Percentiles rank a stretch among this genome's conserved stretches.
Evolutionary conservation across 2,888 invertebrate genomes (phyloP).

Genomic region (Opisthograptis luteolata): DNA sequence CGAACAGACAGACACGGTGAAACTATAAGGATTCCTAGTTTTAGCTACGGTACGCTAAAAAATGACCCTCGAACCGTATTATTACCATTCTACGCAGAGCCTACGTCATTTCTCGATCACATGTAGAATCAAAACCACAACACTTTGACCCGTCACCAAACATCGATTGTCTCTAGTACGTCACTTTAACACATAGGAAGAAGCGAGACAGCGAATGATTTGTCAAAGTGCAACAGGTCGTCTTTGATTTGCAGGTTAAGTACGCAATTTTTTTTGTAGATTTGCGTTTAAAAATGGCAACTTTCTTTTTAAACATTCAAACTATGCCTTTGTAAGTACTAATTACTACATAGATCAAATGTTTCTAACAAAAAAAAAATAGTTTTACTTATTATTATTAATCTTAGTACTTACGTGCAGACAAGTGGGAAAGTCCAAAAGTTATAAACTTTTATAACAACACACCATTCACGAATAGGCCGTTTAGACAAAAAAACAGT

Average conservation of each 20-base stretch:
- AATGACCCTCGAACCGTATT: constrained; percentile 9
- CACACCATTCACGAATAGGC: neutral
- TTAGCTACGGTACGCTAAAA: constrained; percentile 8
- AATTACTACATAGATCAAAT: neutral
- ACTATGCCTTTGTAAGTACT: neutral
- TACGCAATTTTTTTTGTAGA: constrained; percentile 13
- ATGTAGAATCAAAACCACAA: constrained; percentile 4
- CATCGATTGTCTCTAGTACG: neutral
- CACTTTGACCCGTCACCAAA: constrained; percentile 4
- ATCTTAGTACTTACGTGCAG: constrained; percentile 5
- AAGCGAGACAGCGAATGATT: constrained; percentile 19
- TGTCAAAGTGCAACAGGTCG: constrained; percentile 28
- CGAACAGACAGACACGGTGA: no score
- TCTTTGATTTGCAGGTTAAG: neutral
- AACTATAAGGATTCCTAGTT: no score
- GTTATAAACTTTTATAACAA: constrained; percentile 7
- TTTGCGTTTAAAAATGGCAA: neutral
- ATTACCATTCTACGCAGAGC: neutral
- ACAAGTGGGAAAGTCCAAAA: constrained; percentile 8
- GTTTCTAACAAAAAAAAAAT: neutral
- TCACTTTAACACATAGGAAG: neutral
- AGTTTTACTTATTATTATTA: no score
- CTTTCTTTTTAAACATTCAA: constrained; percentile 7
- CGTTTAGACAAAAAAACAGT: constrained; percentile 1
- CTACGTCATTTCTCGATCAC: constrained; percentile 9